phyloP scores from a whole-genome alignment of 2,797 vertebrate genomes.

The Hypotaenidia okinawae region DNA sequence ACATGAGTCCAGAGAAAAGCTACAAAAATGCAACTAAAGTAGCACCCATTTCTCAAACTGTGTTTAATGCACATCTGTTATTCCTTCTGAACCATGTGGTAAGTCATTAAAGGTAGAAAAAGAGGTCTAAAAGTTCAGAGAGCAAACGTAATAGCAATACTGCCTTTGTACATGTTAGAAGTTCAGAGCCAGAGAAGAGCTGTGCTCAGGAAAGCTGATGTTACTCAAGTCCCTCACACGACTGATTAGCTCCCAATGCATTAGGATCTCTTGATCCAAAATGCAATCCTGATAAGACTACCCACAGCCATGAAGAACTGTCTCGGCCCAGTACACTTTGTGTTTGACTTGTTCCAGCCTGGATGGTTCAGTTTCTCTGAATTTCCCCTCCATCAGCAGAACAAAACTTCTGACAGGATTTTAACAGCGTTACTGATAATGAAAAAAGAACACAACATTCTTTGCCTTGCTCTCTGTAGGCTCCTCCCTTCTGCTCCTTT shows the following conservation, averaged over 20 bases:
- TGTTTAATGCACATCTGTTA: background rate
- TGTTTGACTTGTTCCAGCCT: background rate
- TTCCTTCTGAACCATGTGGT: background rate
- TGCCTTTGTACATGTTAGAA: background rate
- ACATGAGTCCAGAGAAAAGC: background rate
- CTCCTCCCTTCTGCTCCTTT: background rate
- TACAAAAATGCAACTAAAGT: background rate
- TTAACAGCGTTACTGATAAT: background rate
- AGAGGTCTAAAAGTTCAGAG: background rate
- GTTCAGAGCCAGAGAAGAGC: background rate
- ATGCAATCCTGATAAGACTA: background rate
- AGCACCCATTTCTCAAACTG: background rate
- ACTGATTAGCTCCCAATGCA: background rate
- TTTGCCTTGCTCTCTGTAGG: background rate
- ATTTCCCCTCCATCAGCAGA: background rate
- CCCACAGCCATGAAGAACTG: background rate
- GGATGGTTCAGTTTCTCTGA: background rate
- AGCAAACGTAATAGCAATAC: background rate
- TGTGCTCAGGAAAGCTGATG: background rate
- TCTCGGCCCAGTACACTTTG: background rate
- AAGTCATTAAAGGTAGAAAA: background rate
- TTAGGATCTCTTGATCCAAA: background rate
- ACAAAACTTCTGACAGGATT: background rate
- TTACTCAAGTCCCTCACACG: background rate
- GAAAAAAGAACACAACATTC: background rate